phyloP scores from a whole-genome alignment of 2,888 invertebrate species.

The Coenonympha glycerion region DNA sequence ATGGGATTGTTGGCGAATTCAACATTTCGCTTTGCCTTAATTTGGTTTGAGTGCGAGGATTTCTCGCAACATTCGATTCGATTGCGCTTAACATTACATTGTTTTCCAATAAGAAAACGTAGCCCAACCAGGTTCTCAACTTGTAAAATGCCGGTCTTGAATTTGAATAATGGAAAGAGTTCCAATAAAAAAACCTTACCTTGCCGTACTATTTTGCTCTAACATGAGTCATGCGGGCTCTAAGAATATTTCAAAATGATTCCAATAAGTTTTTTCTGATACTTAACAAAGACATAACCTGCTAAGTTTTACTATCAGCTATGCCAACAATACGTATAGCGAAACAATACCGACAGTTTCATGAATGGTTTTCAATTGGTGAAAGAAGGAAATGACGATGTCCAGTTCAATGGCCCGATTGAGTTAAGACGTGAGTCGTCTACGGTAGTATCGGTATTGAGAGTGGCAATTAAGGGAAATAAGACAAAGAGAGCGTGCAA shows the following conservation, averaged over 20 bases:
- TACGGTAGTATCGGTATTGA: slow-evolving; percentile 15
- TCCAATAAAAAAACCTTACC: too few species aligned
- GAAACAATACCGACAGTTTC: slow-evolving; percentile 2
- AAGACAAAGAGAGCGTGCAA: slow-evolving; percentile 3
- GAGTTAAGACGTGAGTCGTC: slow-evolving; percentile 40
- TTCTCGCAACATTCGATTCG: slow-evolving; percentile 14
- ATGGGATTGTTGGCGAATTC: slow-evolving; percentile 30
- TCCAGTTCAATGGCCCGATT: slow-evolving; percentile 62
- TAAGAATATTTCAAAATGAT: not conserved
- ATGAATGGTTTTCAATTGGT: slow-evolving; percentile 38
- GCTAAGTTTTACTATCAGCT: not conserved
- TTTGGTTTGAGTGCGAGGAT: slow-evolving; percentile 16
- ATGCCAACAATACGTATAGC: slow-evolving; percentile 4
- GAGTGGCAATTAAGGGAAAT: slow-evolving; percentile 16
- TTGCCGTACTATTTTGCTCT: too few species aligned
- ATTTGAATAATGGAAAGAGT: too few species aligned
- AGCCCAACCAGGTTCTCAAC: not conserved
- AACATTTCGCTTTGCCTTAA: slow-evolving; percentile 13
- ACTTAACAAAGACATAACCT: not conserved
- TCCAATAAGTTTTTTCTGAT: not conserved
- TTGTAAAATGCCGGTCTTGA: not conserved
- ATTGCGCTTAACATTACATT: not conserved
- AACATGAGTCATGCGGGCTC: too few species aligned
- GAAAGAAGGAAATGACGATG: slow-evolving; percentile 55
- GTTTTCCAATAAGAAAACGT: not conserved